Conservation (phyloP, 2,113 vertebrate genomes). For the Anser cygnoides region DNA sequence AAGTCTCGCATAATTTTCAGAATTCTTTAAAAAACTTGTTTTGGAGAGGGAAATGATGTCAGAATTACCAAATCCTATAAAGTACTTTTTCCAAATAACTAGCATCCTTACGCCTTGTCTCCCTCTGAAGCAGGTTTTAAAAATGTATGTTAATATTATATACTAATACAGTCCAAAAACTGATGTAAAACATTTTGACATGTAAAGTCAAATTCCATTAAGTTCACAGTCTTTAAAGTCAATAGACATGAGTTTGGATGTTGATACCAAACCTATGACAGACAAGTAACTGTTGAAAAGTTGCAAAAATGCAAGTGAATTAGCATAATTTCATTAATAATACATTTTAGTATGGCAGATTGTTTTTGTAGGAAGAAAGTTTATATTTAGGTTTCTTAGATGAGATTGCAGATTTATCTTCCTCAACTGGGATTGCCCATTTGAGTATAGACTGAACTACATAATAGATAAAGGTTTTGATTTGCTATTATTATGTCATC, state of each 20-base stretch:
- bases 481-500: neutral
- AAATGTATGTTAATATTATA: neutral
- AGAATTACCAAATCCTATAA: neutral
- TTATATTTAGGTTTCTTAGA: neutral
- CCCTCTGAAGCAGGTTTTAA: neutral
- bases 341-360: neutral
- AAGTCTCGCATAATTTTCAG: neutral
- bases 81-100: neutral
- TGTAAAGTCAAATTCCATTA: neutral
- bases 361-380: neutral
- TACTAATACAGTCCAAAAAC: neutral
- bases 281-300: neutral
- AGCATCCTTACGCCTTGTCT: neutral
- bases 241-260: neutral
- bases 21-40: neutral
- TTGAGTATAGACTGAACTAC: neutral
- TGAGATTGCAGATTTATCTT: neutral
- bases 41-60: neutral
- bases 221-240: neutral
- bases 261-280: neutral
- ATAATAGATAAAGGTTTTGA: neutral
- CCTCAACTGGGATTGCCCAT: neutral
- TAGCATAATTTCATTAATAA: neutral
- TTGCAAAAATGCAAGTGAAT: neutral
- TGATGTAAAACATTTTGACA: neutral